Base-by-base conservation (phyloP, 2,113 vertebrate species). In the Orientallactaga bullata region DNA sequence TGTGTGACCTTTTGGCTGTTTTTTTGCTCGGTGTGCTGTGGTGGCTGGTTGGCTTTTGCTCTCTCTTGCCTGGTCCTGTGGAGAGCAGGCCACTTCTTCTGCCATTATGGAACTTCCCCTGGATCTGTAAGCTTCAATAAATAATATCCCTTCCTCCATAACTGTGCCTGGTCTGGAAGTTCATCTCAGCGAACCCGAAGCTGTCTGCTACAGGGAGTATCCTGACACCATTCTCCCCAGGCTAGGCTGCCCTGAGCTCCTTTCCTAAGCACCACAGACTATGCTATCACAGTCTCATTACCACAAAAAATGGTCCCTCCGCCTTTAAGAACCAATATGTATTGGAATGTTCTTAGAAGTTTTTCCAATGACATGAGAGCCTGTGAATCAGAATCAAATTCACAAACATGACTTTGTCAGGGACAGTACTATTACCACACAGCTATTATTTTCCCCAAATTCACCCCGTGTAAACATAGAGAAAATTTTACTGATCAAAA, bases 351-450 rank as follows among this genome's bases (percentile, higher is more conserved):
- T 79, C 82, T 20, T 20, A 88, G 55, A 37, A 95, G 37, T 88
- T 0, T 32, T 94, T 92, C 82, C 78, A 95, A 85, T 8, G 76
- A 20, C 0, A 82, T 94, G 23, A 77, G 39, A 84, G 23, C 5
- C 58, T 66, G 35, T 30, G 37, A 24, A 47, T 84, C 76, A 82
- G 78, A 60, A 42, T 28, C 86, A 47, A 94, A 93, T 5, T 79
- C 17, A 71, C 32, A 95, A 96, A 90, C 0, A 24, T 24, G 58
- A 89, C 61, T 94, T 55, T 88, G 91, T 32, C 93, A 92, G 23
- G 86, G 89, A 92, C 95, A 61, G 88, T 15, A 51, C n/a, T 55
- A 26, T 58, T 79, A 72, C 39, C 37, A 71, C 20, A 84, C 1
- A 83, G 73, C 74, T 77, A 37, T 7, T 76, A 65, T 66, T 72